Conservation (phyloP, 2,113 vertebrate genomes). For the Hemibagrus wyckioides region DNA sequence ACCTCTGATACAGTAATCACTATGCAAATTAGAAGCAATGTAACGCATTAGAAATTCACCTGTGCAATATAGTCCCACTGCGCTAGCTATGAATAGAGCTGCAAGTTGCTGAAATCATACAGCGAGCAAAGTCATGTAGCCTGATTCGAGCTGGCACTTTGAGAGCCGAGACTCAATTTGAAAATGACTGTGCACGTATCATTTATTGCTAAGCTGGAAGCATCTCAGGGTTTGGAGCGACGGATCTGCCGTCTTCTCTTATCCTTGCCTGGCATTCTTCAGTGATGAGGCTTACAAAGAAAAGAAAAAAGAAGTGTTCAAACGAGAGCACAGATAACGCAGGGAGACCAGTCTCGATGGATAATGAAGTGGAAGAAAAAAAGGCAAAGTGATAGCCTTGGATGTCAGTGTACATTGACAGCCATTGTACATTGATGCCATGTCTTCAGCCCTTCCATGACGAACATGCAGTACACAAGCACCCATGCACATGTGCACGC, state of each 20-base stretch:
- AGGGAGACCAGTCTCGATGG: neutral
- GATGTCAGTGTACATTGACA: constrained; percentile 7
- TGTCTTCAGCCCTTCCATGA: constrained; percentile 25
- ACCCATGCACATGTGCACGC: constrained; percentile 2
- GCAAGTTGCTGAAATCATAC: constrained; percentile 23
- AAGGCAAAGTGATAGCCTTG: constrained; percentile 11
- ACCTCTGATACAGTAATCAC: neutral
- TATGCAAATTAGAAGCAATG: neutral
- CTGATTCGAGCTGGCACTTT: constrained; percentile 47
- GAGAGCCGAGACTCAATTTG: constrained; percentile 47
- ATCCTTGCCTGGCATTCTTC: constrained; percentile 21
- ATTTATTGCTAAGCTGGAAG: constrained; percentile 58
- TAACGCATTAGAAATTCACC: neutral
- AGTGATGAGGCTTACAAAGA: constrained; percentile 3
- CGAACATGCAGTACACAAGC: constrained; percentile 22
- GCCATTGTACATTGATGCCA: constrained; percentile 17
- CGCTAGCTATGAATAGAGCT: neutral
- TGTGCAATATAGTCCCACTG: neutral
- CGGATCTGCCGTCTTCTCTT: constrained; percentile 27
- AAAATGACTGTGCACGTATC: constrained; percentile 45
- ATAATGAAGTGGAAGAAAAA: constrained; percentile 42
- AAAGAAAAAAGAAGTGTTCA: neutral
- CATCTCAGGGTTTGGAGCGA: constrained; percentile 25
- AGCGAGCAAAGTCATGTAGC: constrained; percentile 28
- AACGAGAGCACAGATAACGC: constrained; percentile 7